phyloP scores from a whole-genome alignment of 2,888 invertebrate genomes.

The Lasioglossum figueresi region DNA sequence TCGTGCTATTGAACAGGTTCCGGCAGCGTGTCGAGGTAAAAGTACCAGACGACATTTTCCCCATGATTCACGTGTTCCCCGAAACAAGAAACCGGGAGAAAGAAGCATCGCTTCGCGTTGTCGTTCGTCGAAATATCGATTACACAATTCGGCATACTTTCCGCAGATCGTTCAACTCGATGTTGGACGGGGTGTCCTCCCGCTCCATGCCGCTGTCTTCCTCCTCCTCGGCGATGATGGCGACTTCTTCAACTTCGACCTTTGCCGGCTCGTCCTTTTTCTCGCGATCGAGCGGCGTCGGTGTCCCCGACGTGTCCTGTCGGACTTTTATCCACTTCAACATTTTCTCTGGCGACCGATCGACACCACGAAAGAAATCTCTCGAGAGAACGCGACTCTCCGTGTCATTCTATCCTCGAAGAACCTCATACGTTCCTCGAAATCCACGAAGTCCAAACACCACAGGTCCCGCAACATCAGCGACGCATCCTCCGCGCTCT shows the following conservation, averaged over 20 bases:
- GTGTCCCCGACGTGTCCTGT: constrained; percentile 74
- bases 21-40: background rate
- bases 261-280: constrained; percentile 51
- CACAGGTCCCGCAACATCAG: background rate
- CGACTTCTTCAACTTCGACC: constrained; percentile 70
- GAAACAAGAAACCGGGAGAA: background rate
- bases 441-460: background rate
- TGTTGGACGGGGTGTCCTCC: constrained; percentile 78
- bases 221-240: constrained; percentile 74
- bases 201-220: constrained; percentile 82
- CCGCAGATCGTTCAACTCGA: constrained; percentile 78
- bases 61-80: background rate
- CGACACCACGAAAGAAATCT: background rate
- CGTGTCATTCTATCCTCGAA: constrained; percentile 9
- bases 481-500: too few relatives aligned
- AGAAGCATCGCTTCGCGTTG: background rate
- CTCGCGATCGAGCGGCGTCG: constrained; percentile 38
- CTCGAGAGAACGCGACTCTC: background rate
- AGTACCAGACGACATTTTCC: background rate
- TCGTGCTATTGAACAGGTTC: background rate
- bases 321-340: constrained; percentile 83
- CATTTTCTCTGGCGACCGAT: constrained; percentile 70
- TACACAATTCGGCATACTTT: constrained; percentile 74
- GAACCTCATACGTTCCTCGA: background rate
- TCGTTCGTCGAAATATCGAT: constrained; percentile 1